A percentile compares a stretch with the other conserved stretches of the same genome.
These are phyloP conservation scores for Avahi laniger DNA, from an alignment of 2,797 vertebrate species.

Conservation along the genomic window DNA sequence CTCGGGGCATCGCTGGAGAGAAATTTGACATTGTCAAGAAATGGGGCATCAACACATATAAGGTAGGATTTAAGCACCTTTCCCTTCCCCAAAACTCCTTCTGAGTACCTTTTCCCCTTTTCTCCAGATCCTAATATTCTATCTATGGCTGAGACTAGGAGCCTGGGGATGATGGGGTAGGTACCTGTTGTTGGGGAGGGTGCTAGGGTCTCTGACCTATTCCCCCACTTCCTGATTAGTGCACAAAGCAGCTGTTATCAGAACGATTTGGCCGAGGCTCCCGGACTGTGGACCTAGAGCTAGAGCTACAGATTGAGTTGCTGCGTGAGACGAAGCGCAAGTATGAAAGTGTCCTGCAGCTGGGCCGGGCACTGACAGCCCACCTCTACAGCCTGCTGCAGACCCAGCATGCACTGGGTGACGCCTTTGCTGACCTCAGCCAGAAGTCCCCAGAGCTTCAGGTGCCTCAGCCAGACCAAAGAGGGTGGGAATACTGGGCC, in stretches of 20 bases:
- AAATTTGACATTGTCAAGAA: conserved; percentile 97
- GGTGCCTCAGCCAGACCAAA: conserved; percentile 83
- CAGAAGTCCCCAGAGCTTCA: conserved; percentile 98
- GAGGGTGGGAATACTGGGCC: conserved; percentile 59
- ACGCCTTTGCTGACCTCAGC: conserved; percentile 96
- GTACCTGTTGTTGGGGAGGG: background rate
- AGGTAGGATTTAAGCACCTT: conserved; percentile 86
- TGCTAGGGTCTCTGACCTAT: conserved; percentile 60
- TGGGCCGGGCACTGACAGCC: conserved; percentile 91
- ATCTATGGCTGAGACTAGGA: conserved; percentile 4
- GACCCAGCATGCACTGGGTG: conserved; percentile 96
- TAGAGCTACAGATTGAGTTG: conserved; percentile 97
- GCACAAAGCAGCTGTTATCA: conserved; percentile 96
- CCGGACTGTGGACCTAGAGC: conserved; percentile 95
- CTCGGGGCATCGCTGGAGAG: conserved; percentile 95
- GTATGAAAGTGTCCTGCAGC: conserved; percentile 93
- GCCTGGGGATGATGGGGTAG: conserved; percentile 25
- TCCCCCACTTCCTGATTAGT: conserved; percentile 83
- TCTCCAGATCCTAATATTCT: background rate
- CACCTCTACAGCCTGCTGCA: conserved; percentile 96
- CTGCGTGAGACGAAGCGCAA: conserved; percentile 95
- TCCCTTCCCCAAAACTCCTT: background rate
- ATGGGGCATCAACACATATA: conserved; percentile 99
- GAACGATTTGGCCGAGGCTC: conserved; percentile 95
- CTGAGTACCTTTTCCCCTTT: background rate